These are phyloP conservation scores for Coecobrya sp. DNA, from an alignment of 2,888 invertebrate genomes.

Conservation along the genomic window DNA sequence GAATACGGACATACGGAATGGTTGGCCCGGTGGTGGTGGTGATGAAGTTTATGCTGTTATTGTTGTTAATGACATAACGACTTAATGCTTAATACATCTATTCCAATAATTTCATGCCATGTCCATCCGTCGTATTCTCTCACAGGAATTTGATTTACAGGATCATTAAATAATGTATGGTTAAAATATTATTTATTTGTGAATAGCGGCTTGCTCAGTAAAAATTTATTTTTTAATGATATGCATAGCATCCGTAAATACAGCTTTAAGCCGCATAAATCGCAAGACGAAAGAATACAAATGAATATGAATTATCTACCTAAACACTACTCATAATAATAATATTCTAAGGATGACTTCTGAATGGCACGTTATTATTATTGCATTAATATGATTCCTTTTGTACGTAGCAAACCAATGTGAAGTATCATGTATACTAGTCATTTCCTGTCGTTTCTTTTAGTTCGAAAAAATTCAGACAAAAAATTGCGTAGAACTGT, in stretches of 20 bases:
- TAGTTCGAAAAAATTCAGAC: conserved; percentile 17
- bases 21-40: conserved; percentile 4
- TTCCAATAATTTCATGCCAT: conserved; percentile 73
- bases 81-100: conserved; percentile 78
- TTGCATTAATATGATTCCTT: conserved; percentile 16
- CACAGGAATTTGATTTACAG: conserved; percentile 71
- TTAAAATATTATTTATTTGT: conserved; percentile 54
- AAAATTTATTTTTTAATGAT: neutral
- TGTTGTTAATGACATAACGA: conserved; percentile 73
- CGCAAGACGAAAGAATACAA: conserved; percentile 53
- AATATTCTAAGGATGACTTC: conserved; percentile 1
- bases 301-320: neutral
- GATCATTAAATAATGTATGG: conserved; percentile 57
- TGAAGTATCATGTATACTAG: conserved; percentile 42
- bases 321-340: neutral
- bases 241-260: neutral
- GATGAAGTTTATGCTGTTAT: conserved; percentile 57
- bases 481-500: conserved; percentile 47
- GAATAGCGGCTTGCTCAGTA: neutral
- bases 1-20: conserved; percentile 4
- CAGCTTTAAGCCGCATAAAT: neutral
- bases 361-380: conserved; percentile 26
- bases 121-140: conserved; percentile 70
- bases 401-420: conserved; percentile 19
- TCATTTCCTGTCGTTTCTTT: conserved; percentile 63